Base-by-base conservation (phyloP, 2,888 invertebrate species). In the Agrotis clavis region DNA sequence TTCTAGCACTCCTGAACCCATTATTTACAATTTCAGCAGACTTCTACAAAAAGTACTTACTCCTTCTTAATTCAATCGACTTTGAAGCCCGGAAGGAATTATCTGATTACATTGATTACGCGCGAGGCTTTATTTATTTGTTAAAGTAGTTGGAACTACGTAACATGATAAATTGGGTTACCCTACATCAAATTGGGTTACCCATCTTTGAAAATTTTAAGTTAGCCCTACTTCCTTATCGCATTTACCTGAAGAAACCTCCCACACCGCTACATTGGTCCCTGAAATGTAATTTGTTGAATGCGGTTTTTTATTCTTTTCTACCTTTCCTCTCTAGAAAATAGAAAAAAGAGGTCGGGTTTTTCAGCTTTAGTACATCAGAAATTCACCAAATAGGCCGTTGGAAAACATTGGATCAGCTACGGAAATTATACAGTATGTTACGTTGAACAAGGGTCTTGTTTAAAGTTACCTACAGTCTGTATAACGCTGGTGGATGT, bases 91-190 rank as follows among this genome's bases (percentile, higher is more conserved):
- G 19, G 35, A 25, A 78, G 59, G 45, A 63, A 73, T 67, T 67
- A 47, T 19, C 67, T 53, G 57, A 67, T 73, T 67, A 67, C 59
- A 73, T 73, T 78, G 63, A 62, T 57, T 63, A 48, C 41, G 16
- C 41, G 16, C 30, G 19, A 35, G 19, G 14, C 21, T 21, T 66
- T 60, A 77, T 77, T 62, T 73, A 67, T 67, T 78, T 60, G 60
- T 72, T n/a, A 54, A 35, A 63, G 54, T 64, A 64, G 67, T 67
- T 9, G 54, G 41, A 73, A 78, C 61, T 67, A 72, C 62, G 66
- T 56, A 51, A 64, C 59, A 54, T 78, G 62, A 77, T 25, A 60
- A 74, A 77, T 79, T 72, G 57, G n/a, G 62, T 66, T 64, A 64
- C 48, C 71, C 45, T 50, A 21, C 50, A 45, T 59, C 60, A 69